These are phyloP conservation scores for Drosophila takahashii DNA, from an alignment of 1,140 invertebrate species.

Conservation along the genomic window DNA sequence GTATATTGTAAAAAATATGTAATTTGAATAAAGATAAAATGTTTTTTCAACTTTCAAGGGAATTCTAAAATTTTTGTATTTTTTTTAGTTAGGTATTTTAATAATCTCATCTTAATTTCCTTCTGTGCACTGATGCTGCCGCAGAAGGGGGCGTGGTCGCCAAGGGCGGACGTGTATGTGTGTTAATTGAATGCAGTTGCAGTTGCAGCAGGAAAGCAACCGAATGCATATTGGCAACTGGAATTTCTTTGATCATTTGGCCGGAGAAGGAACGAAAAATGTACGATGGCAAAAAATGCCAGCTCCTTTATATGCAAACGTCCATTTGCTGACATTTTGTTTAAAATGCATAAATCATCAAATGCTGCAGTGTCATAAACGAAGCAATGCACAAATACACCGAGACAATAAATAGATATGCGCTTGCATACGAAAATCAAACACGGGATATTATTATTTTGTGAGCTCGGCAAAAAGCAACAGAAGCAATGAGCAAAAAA, in stretches of 20 bases:
- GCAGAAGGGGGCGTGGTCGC: conserved; percentile 19
- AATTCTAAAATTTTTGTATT: background rate
- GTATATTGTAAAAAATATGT: no score
- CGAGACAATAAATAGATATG: conserved; percentile 49
- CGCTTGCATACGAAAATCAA: conserved; percentile 55
- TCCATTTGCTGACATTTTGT: conserved; percentile 75
- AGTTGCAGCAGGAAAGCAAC: conserved; percentile 2
- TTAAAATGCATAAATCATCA: conserved; percentile 80
- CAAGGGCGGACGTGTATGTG: conserved; percentile 26
- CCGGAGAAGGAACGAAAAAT: conserved; percentile 14
- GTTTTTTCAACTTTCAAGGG: no score
- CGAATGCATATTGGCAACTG: conserved; percentile 14
- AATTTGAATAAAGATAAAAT: no score
- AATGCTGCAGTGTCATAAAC: conserved; percentile 76
- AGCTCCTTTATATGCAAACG: conserved; percentile 19
- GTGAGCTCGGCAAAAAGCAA: conserved; percentile 72
- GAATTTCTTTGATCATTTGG: conserved; percentile 39
- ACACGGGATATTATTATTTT: conserved; percentile 79
- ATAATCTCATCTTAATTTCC: background rate
- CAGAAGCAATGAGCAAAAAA: conserved; percentile 26
- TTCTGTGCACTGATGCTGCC: background rate
- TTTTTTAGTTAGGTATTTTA: no score
- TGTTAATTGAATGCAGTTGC: conserved; percentile 44
- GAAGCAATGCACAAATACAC: conserved; percentile 57
- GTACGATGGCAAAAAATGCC: background rate